A percentile compares a stretch with the other conserved stretches of the same genome.
Conservation (phyloP, 2,797 vertebrate genomes). For the Pangasius sanitwongsei region DNA sequence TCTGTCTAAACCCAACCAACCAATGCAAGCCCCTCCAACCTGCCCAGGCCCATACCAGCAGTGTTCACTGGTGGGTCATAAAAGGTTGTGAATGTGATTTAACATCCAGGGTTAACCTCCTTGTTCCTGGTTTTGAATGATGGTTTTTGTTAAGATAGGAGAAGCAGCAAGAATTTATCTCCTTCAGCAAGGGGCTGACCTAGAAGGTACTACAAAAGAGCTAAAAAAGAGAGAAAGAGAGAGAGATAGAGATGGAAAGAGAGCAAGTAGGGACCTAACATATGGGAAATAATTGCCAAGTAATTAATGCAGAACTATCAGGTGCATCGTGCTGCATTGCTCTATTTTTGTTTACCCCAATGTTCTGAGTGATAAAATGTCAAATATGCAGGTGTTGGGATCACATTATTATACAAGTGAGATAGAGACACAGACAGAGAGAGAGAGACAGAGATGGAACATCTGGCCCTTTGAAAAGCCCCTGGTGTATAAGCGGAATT, state of each 20-base stretch:
- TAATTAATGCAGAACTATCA: constrained; percentile 35
- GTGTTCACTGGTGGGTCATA: not conserved
- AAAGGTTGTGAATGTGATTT: not conserved
- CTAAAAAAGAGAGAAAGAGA: not conserved
- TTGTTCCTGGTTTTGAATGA: not conserved
- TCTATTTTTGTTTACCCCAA: constrained; percentile 35
- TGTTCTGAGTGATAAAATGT: constrained; percentile 43
- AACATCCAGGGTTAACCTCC: too few relatives aligned
- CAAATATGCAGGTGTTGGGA: constrained; percentile 36
- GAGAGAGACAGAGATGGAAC: constrained; percentile 28
- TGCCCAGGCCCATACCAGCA: not conserved
- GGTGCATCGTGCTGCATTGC: not conserved
- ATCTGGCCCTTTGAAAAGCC: constrained; percentile 40
- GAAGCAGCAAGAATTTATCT: not conserved
- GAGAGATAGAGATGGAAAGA: not conserved
- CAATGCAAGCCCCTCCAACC: not conserved
- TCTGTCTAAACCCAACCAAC: not conserved
- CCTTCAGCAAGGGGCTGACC: not conserved
- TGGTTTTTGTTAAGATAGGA: not conserved
- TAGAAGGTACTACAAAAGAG: not conserved
- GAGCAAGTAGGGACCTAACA: constrained; percentile 18
- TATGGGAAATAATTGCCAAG: constrained; percentile 13
- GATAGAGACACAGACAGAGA: not conserved
- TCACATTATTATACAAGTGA: not conserved
- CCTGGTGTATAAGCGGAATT: constrained; percentile 33